Percentiles rank a stretch among this genome's conserved stretches.
Evolutionary conservation across 2,888 invertebrate genomes (phyloP).

Genomic region (Cantharis rustica): DNA sequence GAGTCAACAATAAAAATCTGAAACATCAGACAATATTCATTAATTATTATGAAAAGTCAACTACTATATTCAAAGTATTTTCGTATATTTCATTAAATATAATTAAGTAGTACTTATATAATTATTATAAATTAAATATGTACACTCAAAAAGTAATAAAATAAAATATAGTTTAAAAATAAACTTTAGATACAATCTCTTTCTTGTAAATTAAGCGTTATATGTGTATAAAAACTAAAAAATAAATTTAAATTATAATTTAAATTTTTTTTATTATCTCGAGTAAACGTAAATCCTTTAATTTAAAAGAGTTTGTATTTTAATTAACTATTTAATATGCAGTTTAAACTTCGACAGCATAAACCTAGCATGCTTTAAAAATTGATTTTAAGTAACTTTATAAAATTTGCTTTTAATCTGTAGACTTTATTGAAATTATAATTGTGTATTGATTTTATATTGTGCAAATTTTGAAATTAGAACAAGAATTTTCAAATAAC

Average conservation of each 20-base stretch:
- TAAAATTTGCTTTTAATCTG: background rate
- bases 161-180: too few relatives aligned
- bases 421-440: background rate
- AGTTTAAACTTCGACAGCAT: background rate
- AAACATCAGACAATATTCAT: too few relatives aligned
- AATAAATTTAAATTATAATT: background rate
- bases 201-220: background rate
- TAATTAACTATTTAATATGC: background rate
- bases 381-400: background rate
- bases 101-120: too few relatives aligned
- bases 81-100: too few relatives aligned
- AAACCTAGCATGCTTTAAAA: background rate
- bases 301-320: background rate
- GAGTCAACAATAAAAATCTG: too few relatives aligned
- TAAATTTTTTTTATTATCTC: background rate
- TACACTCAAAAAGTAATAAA: too few relatives aligned
- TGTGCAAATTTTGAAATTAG: background rate
- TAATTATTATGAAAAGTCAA: too few relatives aligned
- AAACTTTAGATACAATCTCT: background rate
- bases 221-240: background rate
- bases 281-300: background rate
- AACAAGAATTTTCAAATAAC: background rate
- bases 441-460: background rate
- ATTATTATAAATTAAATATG: too few relatives aligned
- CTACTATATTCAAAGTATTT: too few relatives aligned